These are phyloP conservation scores for Aegithalos caudatus DNA, from an alignment of 2,113 vertebrate genomes.

Conservation along the genomic window DNA sequence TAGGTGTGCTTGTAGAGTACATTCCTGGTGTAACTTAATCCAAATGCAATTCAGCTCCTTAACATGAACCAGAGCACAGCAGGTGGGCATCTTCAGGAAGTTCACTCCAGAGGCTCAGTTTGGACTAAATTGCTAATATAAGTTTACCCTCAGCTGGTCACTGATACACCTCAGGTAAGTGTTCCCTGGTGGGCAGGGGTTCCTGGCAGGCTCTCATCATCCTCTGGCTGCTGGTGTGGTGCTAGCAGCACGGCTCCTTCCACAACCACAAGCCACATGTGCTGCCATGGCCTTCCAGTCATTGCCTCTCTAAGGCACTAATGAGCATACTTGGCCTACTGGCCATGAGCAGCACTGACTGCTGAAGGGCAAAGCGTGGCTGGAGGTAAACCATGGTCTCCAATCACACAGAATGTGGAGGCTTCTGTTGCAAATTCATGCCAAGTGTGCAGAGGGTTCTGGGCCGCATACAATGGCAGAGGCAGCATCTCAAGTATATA, in stretches of 20 bases:
- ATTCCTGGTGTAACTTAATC: neutral
- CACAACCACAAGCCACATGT: neutral
- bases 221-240: neutral
- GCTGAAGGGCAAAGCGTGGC: neutral
- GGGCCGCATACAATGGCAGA: neutral
- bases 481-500: neutral
- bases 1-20: neutral
- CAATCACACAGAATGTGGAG: neutral
- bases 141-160: neutral
- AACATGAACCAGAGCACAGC: neutral
- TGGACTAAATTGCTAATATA: neutral
- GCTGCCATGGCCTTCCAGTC: neutral
- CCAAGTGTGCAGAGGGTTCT: neutral
- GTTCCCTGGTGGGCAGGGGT: neutral
- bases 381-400: neutral
- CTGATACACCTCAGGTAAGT: neutral
- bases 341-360: fast-evolving
- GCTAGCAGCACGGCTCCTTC: fast-evolving
- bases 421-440: neutral
- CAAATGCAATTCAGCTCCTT: neutral
- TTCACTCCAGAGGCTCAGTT: neutral
- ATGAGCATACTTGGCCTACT: neutral
- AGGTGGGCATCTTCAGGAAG: neutral
- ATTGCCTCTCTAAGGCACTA: fast-evolving
- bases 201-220: neutral